Evolutionary conservation across 2,888 invertebrate species (phyloP).

Genomic region (Harpagoxenus sublaevis): DNA sequence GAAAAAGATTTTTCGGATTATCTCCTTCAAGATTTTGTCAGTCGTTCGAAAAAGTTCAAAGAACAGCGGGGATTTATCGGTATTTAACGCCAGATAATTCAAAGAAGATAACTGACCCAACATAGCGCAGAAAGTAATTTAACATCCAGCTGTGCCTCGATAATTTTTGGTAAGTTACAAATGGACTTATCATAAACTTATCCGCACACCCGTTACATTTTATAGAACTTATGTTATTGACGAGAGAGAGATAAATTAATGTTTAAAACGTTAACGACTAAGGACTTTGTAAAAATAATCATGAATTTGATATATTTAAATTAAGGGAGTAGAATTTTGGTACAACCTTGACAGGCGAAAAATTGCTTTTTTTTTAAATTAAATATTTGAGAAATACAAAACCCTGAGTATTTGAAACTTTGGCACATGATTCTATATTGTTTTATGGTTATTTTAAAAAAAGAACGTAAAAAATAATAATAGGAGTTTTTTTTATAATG

Average conservation of each 20-base stretch:
- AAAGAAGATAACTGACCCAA: neutral
- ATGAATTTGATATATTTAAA: conserved; percentile 15
- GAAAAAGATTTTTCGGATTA: neutral
- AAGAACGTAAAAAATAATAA: too few relatives aligned
- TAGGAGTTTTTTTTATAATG: too few relatives aligned
- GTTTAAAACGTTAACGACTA: neutral
- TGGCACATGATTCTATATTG: too few relatives aligned
- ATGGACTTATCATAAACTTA: neutral
- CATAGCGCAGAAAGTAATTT: neutral
- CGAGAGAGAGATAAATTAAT: neutral
- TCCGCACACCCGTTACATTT: neutral
- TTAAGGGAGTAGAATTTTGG: neutral
- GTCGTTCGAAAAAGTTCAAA: neutral
- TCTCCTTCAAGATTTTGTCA: neutral
- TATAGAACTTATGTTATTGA: conserved; percentile 29
- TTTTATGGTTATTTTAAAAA: too few relatives aligned
- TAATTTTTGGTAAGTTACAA: conserved; percentile 5
- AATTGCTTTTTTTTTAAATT: too few relatives aligned
- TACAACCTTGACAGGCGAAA: too few relatives aligned
- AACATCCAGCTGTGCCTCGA: neutral
- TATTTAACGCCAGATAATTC: neutral
- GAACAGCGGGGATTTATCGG: neutral
- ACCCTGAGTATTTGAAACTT: too few relatives aligned
- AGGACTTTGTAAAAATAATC: neutral
- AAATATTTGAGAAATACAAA: too few relatives aligned